These are phyloP conservation scores for Echinometra lucunter DNA, from an alignment of 53 echinoderm and acorn worm species.

Conservation along the genomic window DNA sequence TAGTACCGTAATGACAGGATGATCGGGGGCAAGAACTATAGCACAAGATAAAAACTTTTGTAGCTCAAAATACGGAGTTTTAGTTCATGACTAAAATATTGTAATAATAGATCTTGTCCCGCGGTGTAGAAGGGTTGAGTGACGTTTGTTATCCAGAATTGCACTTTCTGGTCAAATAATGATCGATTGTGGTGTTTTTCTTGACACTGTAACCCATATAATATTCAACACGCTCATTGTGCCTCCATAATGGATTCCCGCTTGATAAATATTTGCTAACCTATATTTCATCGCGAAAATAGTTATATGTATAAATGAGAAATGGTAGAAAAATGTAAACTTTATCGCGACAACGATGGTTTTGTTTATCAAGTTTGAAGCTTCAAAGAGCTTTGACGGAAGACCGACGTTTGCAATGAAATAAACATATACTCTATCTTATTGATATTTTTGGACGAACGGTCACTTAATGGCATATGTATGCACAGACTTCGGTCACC, in stretches of 20 bases:
- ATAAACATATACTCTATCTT: constrained; percentile 44
- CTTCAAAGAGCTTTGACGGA: neutral
- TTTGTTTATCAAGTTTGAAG: neutral
- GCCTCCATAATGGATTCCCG: constrained; percentile 7
- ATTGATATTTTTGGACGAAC: neutral
- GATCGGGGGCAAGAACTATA: neutral
- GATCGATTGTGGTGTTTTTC: constrained; percentile 35
- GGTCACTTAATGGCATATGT: neutral
- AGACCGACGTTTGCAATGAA: neutral
- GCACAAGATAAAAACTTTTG: neutral
- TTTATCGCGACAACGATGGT: constrained; percentile 13
- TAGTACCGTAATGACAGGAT: neutral
- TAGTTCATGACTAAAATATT: neutral
- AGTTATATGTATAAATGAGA: constrained; percentile 13
- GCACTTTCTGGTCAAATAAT: constrained; percentile 37
- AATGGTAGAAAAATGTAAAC: constrained; percentile 37
- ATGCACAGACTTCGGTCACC: neutral
- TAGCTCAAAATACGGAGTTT: neutral
- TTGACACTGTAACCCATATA: constrained; percentile 47
- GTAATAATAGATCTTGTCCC: neutral
- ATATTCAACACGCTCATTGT: constrained; percentile 43
- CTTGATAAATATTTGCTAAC: constrained; percentile 34
- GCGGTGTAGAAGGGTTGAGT: neutral
- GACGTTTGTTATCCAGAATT: constrained; percentile 24
- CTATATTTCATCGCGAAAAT: constrained; percentile 15